These are phyloP conservation scores for Drosophila nigritarsus DNA, from an alignment of 2,888 invertebrate genomes.

Conservation along the genomic window DNA sequence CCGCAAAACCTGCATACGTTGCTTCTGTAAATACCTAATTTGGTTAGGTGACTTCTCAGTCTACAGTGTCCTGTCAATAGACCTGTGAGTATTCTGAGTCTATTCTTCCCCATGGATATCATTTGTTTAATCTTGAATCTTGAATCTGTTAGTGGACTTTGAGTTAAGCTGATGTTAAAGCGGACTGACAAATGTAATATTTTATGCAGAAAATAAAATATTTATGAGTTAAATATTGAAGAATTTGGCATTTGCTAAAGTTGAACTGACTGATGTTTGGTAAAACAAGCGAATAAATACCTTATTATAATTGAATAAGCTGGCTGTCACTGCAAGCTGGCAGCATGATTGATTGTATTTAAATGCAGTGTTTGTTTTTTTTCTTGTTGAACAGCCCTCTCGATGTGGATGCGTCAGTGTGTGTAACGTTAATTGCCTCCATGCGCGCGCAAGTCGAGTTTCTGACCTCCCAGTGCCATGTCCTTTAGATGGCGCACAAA, in stretches of 20 bases:
- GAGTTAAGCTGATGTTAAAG: background rate
- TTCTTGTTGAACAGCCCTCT: conserved; percentile 26
- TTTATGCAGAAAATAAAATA: background rate
- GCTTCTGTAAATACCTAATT: no score
- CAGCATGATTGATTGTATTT: conserved; percentile 4
- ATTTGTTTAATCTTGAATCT: no score
- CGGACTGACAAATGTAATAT: background rate
- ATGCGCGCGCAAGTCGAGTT: conserved; percentile 75
- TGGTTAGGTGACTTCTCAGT: no score
- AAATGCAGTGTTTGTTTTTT: background rate
- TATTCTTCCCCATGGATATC: no score
- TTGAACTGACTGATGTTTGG: background rate
- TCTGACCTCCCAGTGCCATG: conserved; percentile 46
- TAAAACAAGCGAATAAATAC: background rate
- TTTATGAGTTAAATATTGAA: background rate
- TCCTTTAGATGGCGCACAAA: conserved; percentile 27
- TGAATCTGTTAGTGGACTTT: background rate
- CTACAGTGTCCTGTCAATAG: no score
- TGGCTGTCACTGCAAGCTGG: background rate
- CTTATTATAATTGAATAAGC: background rate
- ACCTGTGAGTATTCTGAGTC: no score
- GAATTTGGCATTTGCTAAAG: background rate
- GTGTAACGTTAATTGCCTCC: conserved; percentile 69
- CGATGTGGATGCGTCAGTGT: conserved; percentile 19
- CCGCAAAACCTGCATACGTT: no score